Evolutionary conservation across 92 coral and sea anemone genomes (phyloP).

Genomic region (Virgularia gustaviana): DNA sequence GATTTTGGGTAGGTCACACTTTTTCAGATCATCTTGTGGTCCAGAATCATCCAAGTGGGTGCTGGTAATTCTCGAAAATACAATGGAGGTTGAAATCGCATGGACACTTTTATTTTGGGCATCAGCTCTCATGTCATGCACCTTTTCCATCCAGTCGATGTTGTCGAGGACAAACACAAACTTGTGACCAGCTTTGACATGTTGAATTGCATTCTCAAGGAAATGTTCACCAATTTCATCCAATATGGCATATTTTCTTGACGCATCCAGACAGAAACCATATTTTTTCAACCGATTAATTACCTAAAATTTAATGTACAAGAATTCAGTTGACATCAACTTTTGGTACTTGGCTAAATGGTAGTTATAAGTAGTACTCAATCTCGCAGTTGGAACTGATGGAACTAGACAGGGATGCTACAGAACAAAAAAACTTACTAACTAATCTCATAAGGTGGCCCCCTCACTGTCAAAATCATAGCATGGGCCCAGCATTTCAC

Average conservation of each 20-base stretch:
- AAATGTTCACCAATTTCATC: conserved; percentile 16
- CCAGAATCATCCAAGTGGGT: conserved; percentile 10
- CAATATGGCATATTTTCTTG: background rate
- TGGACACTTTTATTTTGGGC: background rate
- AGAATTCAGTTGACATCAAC: no score
- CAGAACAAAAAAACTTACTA: no score
- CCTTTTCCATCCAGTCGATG: conserved; percentile 4
- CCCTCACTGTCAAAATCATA: no score
- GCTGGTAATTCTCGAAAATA: background rate
- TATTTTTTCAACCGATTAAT: conserved; percentile 1
- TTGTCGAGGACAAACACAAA: no score
- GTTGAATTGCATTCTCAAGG: background rate
- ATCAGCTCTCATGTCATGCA: conserved; percentile 6
- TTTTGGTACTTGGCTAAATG: no score
- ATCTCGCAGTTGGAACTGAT: no score
- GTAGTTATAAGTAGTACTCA: no score
- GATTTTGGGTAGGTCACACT: conserved; percentile 12
- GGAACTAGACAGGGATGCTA: no score
- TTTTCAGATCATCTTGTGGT: conserved; percentile 20
- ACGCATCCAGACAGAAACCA: conserved; percentile 1
- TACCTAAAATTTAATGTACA: conserved; percentile 1
- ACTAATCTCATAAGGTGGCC: no score
- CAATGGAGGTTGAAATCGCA: background rate
- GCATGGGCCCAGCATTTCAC: no score
- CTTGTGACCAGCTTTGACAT: no score